These are phyloP conservation scores for Cataglyphis altisquamis DNA, from an alignment of 2,888 invertebrate species.

Conservation along the genomic window DNA sequence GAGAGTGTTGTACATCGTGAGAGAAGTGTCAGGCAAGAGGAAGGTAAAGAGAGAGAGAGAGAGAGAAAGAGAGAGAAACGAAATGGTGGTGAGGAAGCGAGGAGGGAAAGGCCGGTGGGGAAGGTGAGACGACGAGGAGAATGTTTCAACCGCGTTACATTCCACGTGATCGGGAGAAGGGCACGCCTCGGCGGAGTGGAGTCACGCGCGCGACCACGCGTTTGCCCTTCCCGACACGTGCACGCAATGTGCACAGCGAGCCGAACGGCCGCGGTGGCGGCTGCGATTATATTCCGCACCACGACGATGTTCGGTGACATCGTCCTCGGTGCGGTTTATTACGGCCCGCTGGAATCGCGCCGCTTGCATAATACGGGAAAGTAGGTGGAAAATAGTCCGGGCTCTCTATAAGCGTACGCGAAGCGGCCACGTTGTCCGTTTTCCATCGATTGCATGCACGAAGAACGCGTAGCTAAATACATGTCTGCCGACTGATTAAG, in stretches of 20 bases:
- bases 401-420: background rate
- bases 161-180: slow-evolving; percentile 85
- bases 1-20: slow-evolving; percentile 12
- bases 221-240: slow-evolving; percentile 80
- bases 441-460: background rate
- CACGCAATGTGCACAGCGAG: slow-evolving; percentile 54
- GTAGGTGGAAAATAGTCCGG: slow-evolving; percentile 52
- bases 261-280: background rate
- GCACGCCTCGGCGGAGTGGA: slow-evolving; percentile 80
- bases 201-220: slow-evolving; percentile 85
- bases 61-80: background rate
- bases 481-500: background rate
- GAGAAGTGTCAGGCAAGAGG: background rate
- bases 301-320: slow-evolving; percentile 67
- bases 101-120: background rate
- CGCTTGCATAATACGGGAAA: slow-evolving; percentile 54
- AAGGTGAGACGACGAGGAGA: slow-evolving; percentile 24
- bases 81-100: background rate
- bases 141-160: slow-evolving; percentile 79
- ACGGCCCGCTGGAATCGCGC: slow-evolving; percentile 24
- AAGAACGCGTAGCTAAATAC: background rate
- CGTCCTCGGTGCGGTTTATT: slow-evolving; percentile 43
- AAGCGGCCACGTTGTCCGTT: slow-evolving; percentile 16
- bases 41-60: background rate
- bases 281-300: background rate